These are phyloP conservation scores for Pammene aurita DNA, from an alignment of 2,888 invertebrate genomes.

Conservation along the genomic window DNA sequence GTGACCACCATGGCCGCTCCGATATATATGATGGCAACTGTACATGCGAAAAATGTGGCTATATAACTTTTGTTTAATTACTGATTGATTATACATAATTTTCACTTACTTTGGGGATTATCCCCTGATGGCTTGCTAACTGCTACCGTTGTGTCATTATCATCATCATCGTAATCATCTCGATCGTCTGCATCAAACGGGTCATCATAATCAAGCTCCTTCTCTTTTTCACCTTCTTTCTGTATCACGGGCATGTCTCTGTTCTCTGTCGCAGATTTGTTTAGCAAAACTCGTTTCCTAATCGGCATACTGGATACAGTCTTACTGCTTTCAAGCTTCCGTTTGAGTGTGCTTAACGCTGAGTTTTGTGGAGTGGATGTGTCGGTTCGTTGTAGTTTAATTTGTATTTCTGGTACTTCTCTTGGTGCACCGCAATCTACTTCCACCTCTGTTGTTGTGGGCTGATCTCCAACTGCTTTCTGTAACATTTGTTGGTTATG, in stretches of 20 bases:
- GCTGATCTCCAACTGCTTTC: slow-evolving; percentile 40
- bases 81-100: background rate
- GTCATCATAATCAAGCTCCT: slow-evolving; percentile 21
- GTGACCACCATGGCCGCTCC: too few relatives aligned
- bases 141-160: background rate
- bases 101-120: slow-evolving; percentile 30
- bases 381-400: slow-evolving; percentile 20
- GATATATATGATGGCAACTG: too few relatives aligned
- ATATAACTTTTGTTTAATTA: too few relatives aligned
- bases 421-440: background rate
- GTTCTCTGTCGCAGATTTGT: slow-evolving; percentile 14
- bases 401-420: slow-evolving; percentile 22
- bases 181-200: slow-evolving; percentile 28
- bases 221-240: slow-evolving; percentile 13
- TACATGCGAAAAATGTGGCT: too few relatives aligned
- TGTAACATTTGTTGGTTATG: slow-evolving; percentile 26
- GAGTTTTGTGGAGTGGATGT: slow-evolving; percentile 9
- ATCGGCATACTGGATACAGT: slow-evolving; percentile 16
- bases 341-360: slow-evolving; percentile 8
- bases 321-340: slow-evolving; percentile 21
- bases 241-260: slow-evolving; percentile 27
- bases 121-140: slow-evolving; percentile 8
- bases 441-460: slow-evolving; percentile 2
- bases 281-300: slow-evolving; percentile 40
- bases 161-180: slow-evolving; percentile 23